Base-by-base conservation (phyloP, 2,888 invertebrate genomes). In the Caradrina clavipalpis region DNA sequence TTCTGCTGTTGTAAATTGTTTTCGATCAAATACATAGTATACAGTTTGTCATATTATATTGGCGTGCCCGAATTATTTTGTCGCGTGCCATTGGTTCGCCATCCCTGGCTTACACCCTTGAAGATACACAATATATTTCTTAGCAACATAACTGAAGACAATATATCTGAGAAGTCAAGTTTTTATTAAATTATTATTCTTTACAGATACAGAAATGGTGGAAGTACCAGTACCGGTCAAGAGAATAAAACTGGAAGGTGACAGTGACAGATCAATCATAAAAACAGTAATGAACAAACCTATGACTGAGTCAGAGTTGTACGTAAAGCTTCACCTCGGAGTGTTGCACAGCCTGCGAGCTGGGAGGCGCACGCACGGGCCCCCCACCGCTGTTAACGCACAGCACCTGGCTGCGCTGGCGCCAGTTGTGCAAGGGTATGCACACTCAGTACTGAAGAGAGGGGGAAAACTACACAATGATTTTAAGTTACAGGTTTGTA, bases 261-360 rank as follows among this genome's bases (percentile, higher is more conserved):
- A 92, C 6, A 81, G 84, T 26, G 86, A 91, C 13, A 78, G 87
- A 7, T 79, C 89, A 0, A 85, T 89, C n/a, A 80, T 89, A 17
- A 93, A 91, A 78, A 87, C 88, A 17, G 84, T 88, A 2, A 82
- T 83, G 0, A 85, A 85, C 17, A 91, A 89, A 63, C 75, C 85
- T 1, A 73, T 92, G n/a, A 85, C 90, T 0, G 93, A 94, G 68
- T 71, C 88, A 0, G 96, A 96, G 70, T 83, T 97, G 8, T 98
- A 98, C 78, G 96, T 96, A n/a, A 96, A 97, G 80, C 91, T 98
- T 31, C 98, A 98, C 86, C 90, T 98, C 35, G 97, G 97, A 0
- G 94, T 98, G 15, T 87, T 98, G 62, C 97, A 97, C 78, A 97
- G 97, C 69, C 89, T 98, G 72, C 89, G 97, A 3, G 97, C 97